phyloP scores from a whole-genome alignment of 2,113 vertebrate species.

The Pseudorasbora parva region DNA sequence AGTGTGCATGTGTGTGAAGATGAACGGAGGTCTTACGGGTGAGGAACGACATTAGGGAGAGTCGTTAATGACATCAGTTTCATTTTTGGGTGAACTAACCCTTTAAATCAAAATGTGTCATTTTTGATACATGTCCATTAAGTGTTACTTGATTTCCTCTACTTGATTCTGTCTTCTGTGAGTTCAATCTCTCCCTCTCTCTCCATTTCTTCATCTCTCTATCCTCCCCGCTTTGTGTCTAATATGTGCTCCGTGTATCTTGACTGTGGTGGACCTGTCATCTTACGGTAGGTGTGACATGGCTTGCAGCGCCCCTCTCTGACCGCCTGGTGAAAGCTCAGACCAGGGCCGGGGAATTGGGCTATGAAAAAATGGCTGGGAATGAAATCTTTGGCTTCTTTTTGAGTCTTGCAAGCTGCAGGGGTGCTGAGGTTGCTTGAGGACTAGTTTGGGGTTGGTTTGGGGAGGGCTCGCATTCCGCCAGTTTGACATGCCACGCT shows the following conservation, averaged over 20 bases:
- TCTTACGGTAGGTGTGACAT: conserved; percentile 80
- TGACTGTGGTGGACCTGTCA: conserved; percentile 80
- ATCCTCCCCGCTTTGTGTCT: conserved; percentile 81
- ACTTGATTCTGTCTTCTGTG: conserved; percentile 77
- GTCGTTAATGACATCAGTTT: too few relatives aligned
- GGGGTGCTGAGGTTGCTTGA: conserved; percentile 77
- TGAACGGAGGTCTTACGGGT: too few relatives aligned
- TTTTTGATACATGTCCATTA: conserved; percentile 68
- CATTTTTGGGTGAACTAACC: too few relatives aligned
- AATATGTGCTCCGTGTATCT: conserved; percentile 82
- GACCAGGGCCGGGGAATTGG: conserved; percentile 63
- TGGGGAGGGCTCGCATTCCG: conserved; percentile 73
- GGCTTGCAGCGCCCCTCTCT: conserved; percentile 76
- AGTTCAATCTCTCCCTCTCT: conserved; percentile 80
- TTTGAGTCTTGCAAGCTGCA: conserved; percentile 76
- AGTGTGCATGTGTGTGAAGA: too few relatives aligned
- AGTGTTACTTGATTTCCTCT: conserved; percentile 71
- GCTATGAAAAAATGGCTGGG: conserved; percentile 55
- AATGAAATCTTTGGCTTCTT: conserved; percentile 76
- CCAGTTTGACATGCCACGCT: conserved; percentile 72
- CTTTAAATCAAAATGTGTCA: conserved; percentile 67
- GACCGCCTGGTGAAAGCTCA: conserved; percentile 75
- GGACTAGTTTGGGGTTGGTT: conserved; percentile 69
- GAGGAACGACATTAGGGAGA: too few relatives aligned
- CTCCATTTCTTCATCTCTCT: conserved; percentile 78